phyloP scores from a whole-genome alignment of 2,113 vertebrate species.

The Mesembrinibis cayennensis region DNA sequence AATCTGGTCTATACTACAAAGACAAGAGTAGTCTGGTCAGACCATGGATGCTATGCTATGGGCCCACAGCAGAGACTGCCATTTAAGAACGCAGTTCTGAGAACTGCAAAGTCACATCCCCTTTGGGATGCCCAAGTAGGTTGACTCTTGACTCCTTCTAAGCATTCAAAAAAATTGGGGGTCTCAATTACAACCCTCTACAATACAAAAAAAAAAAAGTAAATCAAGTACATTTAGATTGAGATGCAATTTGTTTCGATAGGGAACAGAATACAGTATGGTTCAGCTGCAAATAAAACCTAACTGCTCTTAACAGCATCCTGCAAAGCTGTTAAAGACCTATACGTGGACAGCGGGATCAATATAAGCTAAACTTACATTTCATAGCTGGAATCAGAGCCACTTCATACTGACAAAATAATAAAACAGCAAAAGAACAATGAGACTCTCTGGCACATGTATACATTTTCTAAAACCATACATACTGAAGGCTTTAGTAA shows the following conservation, averaged over 20 bases:
- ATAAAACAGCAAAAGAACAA: not conserved
- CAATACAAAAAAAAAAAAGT: rapidly evolving
- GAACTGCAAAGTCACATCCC: not conserved
- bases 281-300: not conserved
- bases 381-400: not conserved
- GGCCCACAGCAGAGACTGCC: not conserved
- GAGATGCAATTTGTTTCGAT: not conserved
- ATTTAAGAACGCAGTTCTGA: not conserved
- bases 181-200: not conserved
- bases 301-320: not conserved
- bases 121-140: not conserved
- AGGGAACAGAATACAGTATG: not conserved
- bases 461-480: not conserved
- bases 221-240: not conserved
- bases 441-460: not conserved
- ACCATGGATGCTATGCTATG: not conserved
- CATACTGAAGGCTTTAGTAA: not conserved
- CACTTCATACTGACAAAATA: not conserved
- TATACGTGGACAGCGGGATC: not conserved
- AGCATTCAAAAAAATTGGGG: not conserved
- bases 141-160: not conserved
- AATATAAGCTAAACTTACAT: constrained; percentile 32
- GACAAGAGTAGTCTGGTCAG: not conserved
- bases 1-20: not conserved
- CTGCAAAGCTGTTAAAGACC: not conserved